phyloP scores from a whole-genome alignment of 2,113 vertebrate genomes.

The Halcyon senegalensis region DNA sequence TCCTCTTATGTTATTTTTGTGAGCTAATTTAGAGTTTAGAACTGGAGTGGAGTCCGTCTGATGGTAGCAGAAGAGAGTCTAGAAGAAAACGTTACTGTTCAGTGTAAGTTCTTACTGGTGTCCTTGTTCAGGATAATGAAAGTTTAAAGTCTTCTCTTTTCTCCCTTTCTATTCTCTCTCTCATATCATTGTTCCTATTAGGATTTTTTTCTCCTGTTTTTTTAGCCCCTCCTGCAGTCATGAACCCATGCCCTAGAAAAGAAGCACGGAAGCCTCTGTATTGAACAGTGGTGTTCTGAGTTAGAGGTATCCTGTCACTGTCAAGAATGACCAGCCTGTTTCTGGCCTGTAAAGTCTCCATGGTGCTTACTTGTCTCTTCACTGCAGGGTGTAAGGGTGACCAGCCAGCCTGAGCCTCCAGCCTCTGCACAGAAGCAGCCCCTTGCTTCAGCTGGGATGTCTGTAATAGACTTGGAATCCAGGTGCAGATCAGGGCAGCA shows the following conservation, averaged over 20 bases:
- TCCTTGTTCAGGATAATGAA: background rate
- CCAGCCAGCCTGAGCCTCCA: background rate
- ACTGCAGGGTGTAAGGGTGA: background rate
- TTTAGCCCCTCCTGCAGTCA: background rate
- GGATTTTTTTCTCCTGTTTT: background rate
- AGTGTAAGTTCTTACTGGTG: background rate
- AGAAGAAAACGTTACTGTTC: background rate
- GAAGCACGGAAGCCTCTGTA: background rate
- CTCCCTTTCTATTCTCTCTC: background rate
- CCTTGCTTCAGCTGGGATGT: accelerated
- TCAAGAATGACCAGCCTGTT: background rate
- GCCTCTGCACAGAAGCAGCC: background rate
- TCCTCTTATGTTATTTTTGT: background rate
- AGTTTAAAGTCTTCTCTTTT: background rate
- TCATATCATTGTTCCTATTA: accelerated
- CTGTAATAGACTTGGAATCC: background rate
- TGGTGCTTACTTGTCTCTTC: background rate
- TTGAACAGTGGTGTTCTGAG: background rate
- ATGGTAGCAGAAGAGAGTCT: background rate
- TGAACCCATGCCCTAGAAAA: background rate
- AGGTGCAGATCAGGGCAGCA: background rate
- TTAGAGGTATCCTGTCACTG: background rate
- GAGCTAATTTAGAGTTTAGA: background rate
- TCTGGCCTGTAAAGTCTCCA: background rate
- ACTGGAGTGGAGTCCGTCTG: background rate